Evolutionary conservation across 2,888 invertebrate species (phyloP).

Genomic region (Ectemnius continuus): DNA sequence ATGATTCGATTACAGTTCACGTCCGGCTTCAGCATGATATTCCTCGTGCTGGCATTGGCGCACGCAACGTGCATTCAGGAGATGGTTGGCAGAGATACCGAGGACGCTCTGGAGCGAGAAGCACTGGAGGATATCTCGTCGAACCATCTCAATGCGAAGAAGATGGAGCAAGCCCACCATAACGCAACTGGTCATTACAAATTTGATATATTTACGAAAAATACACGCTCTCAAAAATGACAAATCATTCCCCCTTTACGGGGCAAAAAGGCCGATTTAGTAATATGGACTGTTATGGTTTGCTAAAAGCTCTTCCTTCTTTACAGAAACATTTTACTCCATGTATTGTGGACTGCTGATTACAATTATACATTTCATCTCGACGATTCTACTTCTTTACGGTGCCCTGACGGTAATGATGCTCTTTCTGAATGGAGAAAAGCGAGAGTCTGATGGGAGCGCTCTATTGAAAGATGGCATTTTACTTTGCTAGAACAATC

Average conservation of each 20-base stretch:
- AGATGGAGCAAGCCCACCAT: constrained; percentile 77
- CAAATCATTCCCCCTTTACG: too few relatives aligned
- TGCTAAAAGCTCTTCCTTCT: not conserved
- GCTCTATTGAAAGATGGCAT: constrained; percentile 12
- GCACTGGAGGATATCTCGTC: constrained; percentile 74
- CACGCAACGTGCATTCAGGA: constrained; percentile 77
- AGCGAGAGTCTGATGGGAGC: not conserved
- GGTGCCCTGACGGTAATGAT: constrained; percentile 76
- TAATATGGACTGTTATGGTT: too few relatives aligned
- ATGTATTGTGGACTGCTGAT: constrained; percentile 76
- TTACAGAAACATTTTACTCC: constrained; percentile 75
- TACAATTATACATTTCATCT: constrained; percentile 75
- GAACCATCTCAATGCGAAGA: constrained; percentile 75
- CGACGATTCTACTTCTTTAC: constrained; percentile 76
- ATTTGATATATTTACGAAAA: not conserved
- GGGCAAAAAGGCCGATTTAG: too few relatives aligned
- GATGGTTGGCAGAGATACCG: constrained; percentile 77
- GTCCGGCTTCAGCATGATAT: constrained; percentile 54
- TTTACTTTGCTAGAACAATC: constrained; percentile 71
- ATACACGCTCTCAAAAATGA: too few relatives aligned
- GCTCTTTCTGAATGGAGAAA: constrained; percentile 4
- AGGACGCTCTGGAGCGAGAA: constrained; percentile 76
- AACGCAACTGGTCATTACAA: constrained; percentile 74
- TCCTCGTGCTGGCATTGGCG: constrained; percentile 72
- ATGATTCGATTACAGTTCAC: constrained; percentile 30